phyloP scores from a whole-genome alignment of 2,113 vertebrate species.

The Varanus komodoensis region DNA sequence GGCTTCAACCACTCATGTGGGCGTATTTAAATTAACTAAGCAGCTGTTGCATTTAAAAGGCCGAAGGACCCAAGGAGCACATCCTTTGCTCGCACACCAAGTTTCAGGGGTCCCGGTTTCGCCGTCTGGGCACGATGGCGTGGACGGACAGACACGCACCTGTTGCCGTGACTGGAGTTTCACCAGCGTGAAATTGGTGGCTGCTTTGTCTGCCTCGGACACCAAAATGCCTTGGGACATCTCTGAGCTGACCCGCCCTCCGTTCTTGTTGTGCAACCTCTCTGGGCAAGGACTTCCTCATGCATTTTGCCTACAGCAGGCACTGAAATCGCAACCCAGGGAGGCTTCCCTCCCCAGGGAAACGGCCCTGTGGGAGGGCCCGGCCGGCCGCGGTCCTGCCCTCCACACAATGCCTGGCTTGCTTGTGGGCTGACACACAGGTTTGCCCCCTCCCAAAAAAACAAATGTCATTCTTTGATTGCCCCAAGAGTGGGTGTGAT shows the following conservation, averaged over 20 bases:
- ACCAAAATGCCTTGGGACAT: not conserved
- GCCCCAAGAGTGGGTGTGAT: not conserved
- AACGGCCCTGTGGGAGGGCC: not conserved
- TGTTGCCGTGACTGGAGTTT: not conserved
- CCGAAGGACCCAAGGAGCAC: too few relatives aligned
- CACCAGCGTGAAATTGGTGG: fast-evolving
- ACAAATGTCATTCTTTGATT: not conserved
- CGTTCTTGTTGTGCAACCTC: not conserved
- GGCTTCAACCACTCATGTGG: too few relatives aligned
- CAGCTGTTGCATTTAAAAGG: too few relatives aligned
- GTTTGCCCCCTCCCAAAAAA: too few relatives aligned
- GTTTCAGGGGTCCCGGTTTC: too few relatives aligned
- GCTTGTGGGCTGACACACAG: not conserved
- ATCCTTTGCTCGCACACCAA: too few relatives aligned
- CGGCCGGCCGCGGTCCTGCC: not conserved
- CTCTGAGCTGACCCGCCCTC: not conserved
- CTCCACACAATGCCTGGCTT: not conserved
- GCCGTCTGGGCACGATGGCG: too few relatives aligned
- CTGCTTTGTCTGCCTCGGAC: too few relatives aligned
- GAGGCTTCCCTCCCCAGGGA: too few relatives aligned
- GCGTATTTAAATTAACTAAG: too few relatives aligned
- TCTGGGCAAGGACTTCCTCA: not conserved
- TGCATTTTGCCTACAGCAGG: not conserved
- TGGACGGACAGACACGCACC: too few relatives aligned
- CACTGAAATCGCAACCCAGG: not conserved